These are phyloP conservation scores for Peromyscus melanophrys DNA, from an alignment of 2,797 vertebrate species.

Conservation along the genomic window DNA sequence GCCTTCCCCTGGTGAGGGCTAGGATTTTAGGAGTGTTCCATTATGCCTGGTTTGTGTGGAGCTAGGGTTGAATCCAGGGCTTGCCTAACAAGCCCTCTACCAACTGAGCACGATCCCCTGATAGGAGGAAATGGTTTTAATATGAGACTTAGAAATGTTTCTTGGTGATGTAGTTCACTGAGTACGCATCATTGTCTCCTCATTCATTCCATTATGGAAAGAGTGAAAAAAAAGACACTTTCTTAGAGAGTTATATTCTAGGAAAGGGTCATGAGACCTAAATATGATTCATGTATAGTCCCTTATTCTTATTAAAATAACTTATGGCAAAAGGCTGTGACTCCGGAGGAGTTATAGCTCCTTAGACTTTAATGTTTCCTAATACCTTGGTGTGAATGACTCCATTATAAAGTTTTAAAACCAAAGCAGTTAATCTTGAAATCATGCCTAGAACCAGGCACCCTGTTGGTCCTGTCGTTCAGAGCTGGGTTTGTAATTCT, in stretches of 20 bases:
- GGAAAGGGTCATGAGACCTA: constrained; percentile 52
- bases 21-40: background rate
- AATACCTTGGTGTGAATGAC: constrained; percentile 67
- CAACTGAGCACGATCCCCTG: background rate
- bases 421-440: constrained; percentile 72
- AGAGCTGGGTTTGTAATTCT: constrained; percentile 76
- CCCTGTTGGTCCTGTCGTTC: constrained; percentile 37
- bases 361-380: constrained; percentile 77
- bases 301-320: constrained; percentile 77
- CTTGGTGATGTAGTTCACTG: background rate
- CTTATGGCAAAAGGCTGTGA: constrained; percentile 57
- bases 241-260: constrained; percentile 62
- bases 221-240: constrained; percentile 49
- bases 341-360: constrained; percentile 73
- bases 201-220: constrained; percentile 41
- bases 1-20: background rate
- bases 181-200: background rate
- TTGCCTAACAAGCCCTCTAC: background rate
- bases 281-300: constrained; percentile 55
- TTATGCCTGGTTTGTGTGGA: background rate
- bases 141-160: constrained; percentile 13
- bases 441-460: constrained; percentile 37
- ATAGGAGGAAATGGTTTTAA: background rate
- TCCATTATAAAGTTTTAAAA: constrained; percentile 76
- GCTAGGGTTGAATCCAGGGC: background rate